Percentiles rank a stretch among this genome's conserved stretches.
Evolutionary conservation across 2,797 vertebrate species (phyloP).

Genomic region (Tauraco hartlaubi): DNA sequence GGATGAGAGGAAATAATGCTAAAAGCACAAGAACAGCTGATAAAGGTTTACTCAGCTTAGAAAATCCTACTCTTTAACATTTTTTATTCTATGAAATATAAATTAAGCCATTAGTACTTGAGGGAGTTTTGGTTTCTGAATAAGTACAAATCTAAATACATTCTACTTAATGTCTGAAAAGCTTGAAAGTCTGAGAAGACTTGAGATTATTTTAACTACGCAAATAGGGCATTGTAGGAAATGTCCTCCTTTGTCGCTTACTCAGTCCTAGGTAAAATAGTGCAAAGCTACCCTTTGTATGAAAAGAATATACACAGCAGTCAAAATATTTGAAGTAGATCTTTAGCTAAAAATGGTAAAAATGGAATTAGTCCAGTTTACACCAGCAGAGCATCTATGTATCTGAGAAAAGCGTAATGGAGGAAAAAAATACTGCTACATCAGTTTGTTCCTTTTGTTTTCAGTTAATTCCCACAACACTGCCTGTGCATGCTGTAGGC

Average conservation of each 20-base stretch:
- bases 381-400: background rate
- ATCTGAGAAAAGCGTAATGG: background rate
- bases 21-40: constrained; percentile 21
- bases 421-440: background rate
- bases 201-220: constrained; percentile 14
- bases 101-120: constrained; percentile 18
- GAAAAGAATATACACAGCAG: background rate
- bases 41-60: constrained; percentile 41
- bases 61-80: constrained; percentile 35
- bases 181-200: background rate
- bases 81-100: constrained; percentile 38
- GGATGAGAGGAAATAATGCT: constrained; percentile 29
- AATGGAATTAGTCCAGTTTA: background rate
- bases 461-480: constrained; percentile 1
- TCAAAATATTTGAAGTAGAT: background rate
- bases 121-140: constrained; percentile 4
- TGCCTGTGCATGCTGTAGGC: background rate
- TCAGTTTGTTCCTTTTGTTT: constrained; percentile 25
- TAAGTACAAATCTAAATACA: background rate
- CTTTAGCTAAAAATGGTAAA: background rate
- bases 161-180: background rate
- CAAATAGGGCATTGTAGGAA: background rate
- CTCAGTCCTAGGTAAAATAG: background rate
- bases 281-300: background rate
- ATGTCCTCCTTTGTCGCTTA: background rate